These are phyloP conservation scores for Masticophis lateralis DNA, from an alignment of 2,797 vertebrate species.

Conservation along the genomic window DNA sequence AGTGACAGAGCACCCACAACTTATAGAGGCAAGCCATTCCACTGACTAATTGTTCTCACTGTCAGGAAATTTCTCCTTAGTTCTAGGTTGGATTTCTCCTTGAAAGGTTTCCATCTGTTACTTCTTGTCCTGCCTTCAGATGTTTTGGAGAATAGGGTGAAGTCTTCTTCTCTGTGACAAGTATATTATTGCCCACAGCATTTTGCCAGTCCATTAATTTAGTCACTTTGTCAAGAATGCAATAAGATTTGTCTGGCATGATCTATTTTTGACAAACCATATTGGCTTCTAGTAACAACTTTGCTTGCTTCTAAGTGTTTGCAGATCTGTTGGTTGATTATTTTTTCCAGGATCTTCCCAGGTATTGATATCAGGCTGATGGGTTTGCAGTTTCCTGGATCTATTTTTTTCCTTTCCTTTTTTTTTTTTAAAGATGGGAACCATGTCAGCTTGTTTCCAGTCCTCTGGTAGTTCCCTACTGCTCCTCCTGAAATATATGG, in stretches of 20 bases:
- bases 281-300: neutral
- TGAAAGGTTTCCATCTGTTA: neutral
- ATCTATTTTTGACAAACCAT: neutral
- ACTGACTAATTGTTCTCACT: neutral
- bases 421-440: neutral
- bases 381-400: neutral
- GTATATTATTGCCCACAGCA: neutral
- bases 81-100: neutral
- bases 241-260: neutral
- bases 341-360: neutral
- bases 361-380: neutral
- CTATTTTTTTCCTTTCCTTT: neutral
- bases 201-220: neutral
- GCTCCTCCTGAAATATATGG: neutral
- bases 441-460: neutral
- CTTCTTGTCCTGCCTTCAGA: neutral
- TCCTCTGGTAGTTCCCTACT: neutral
- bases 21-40: neutral
- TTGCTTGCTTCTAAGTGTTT: neutral
- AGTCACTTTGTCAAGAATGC: neutral
- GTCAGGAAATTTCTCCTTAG: neutral
- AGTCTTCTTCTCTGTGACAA: neutral
- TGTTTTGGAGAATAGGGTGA: neutral
- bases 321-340: neutral
- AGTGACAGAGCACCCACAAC: neutral